Base-by-base conservation (phyloP, 2,113 vertebrate species). In the Scortum barcoo region DNA sequence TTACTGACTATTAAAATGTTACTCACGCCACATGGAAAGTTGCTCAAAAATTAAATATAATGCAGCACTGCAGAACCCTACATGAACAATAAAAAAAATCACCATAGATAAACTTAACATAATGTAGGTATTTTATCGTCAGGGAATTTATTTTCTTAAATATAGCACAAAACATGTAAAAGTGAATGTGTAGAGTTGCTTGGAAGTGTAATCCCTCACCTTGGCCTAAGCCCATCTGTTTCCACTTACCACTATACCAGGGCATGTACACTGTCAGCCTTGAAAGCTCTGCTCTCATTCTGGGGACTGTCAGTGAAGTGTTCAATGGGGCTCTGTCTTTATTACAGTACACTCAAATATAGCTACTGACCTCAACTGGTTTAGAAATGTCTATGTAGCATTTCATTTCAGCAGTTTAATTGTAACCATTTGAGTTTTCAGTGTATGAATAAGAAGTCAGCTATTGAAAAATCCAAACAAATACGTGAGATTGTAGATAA, bases 211-310 rank as follows among this genome's bases (percentile, higher is more conserved):
- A 90, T 89, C 87, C 91, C 86, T 92, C 86, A 92, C 91, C 88
- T 92, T 91, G 91, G 83, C 83, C 81, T 53, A 46, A 80, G 90
- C 83, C 92, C 94, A 95, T 94, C 89, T 95, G 95, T 93, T 95
- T 96, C 92, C 90, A 95, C 86, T 95, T 94, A 95, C 60, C 82
- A 76, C 84, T 79, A 86, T 83, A 90, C 60, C 80, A 85, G 91
- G 90, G 90, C 92, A 93, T 94, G 93, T 88, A 92, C 90, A 93
- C 93, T 92, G 93, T 93, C 93, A 90, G 91, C 92, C 92, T 91
- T 93, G 88, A 92, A 91, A 90, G 83, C 87, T 90, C 86, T 63
- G 86, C 91, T 88, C 90, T 90, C 88, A 50, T 94, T 92, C 90
- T 88, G 86, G 84, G 77, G 87, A 88, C 81, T 91, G 91, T 93